These are phyloP conservation scores for Drosophila rubida DNA, from an alignment of 2,888 invertebrate genomes.

Conservation along the genomic window DNA sequence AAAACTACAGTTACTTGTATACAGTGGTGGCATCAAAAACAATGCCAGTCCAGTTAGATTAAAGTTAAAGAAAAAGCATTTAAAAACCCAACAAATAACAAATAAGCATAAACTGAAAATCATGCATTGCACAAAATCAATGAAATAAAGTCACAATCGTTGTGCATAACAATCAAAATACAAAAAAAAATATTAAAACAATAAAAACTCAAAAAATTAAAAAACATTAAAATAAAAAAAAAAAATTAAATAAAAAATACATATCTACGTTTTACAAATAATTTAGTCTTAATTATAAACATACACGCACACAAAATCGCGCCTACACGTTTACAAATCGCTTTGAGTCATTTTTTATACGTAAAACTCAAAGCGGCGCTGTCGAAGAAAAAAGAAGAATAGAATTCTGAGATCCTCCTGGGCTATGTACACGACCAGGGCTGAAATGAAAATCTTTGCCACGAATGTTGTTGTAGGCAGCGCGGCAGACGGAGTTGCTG, in stretches of 20 bases:
- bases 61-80: constrained; percentile 2
- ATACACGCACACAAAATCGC: constrained; percentile 1
- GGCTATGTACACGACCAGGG: constrained; percentile 57
- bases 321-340: constrained; percentile 9
- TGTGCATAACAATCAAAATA: constrained; percentile 21
- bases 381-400: neutral
- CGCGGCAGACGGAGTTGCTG: constrained; percentile 25
- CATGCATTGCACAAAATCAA: constrained; percentile 34
- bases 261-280: constrained; percentile 36
- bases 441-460: constrained; percentile 79
- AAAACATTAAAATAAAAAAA: constrained; percentile 30
- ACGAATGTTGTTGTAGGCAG: constrained; percentile 52
- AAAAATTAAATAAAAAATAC: constrained; percentile 13
- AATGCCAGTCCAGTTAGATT: constrained; percentile 15
- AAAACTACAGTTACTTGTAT: constrained; percentile 41
- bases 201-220: constrained; percentile 22
- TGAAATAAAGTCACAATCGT: constrained; percentile 39
- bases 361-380: constrained; percentile 33
- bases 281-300: constrained; percentile 39
- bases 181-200: constrained; percentile 13
- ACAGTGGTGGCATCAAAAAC: constrained; percentile 30
- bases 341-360: constrained; percentile 45
- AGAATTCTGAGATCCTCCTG: constrained; percentile 1
- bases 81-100: neutral
- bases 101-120: constrained; percentile 24